Base-by-base conservation (phyloP, 2,888 invertebrate genomes). In the Torymus aiolomorphi region DNA sequence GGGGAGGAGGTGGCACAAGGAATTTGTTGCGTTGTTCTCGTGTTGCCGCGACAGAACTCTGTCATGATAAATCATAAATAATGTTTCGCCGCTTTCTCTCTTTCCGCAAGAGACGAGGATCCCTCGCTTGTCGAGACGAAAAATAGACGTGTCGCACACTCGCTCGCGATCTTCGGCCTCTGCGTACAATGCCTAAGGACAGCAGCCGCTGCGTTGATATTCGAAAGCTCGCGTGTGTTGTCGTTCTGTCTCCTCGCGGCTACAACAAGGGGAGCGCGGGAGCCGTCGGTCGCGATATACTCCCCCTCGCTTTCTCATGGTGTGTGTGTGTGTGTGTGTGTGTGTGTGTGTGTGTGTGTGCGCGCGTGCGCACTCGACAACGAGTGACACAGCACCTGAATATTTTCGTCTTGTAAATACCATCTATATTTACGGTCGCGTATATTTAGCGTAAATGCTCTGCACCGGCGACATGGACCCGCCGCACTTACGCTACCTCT, bases 361-460 rank as follows among this genome's bases (percentile, higher is more conserved):
- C n/a, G n/a, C n/a, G n/a, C n/a, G n/a, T 8, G 77, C 54, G 49
- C 16, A 70, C 57, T 80, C 80, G 82, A 83, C 83, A 83, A 85
- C 83, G 79, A 81, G 79, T 82, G 81, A 84, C 83, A 84, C 83
- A 83, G 83, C 84, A 80, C 81, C 73, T 76, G 84, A 81, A 87
- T 88, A 86, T 88, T 87, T 87, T 86, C 85, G 85, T 86, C 86
- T 86, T 88, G 88, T 88, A 88, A 88, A 89, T 89, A 89, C 84
- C 86, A 85, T 88, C 89, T 89, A 89, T 89, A 89, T 89, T 89
- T 89, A 88, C 86, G 87, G 84, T 66, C 72, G 71, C 20, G 76
- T 78, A 78, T 75, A 73, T 81, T 78, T 78, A 80, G 82, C 81
- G 80, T 73, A 59, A 84, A 1, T 2, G 74, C 57, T n/a, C 52